These are phyloP conservation scores for Cyphomyrus discorhynchus DNA, from an alignment of 2,113 vertebrate species.

Conservation along the genomic window DNA sequence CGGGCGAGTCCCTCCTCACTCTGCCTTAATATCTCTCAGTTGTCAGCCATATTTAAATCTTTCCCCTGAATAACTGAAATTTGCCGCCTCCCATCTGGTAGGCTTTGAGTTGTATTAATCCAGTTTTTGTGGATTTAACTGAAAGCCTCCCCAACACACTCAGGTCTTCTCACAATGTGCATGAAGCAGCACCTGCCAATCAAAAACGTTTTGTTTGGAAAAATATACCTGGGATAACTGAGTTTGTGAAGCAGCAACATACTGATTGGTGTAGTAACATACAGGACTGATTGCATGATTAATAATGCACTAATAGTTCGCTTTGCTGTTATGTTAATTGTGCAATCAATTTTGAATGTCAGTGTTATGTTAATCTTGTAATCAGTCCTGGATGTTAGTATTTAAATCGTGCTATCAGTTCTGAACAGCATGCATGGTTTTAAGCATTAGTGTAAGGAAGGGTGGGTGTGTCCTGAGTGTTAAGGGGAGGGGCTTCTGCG, in stretches of 20 bases:
- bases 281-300: conserved; percentile 11
- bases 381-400: conserved; percentile 11
- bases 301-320: not conserved
- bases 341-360: conserved; percentile 10
- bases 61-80: not conserved
- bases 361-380: conserved; percentile 13
- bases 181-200: not conserved
- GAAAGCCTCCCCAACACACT: not conserved
- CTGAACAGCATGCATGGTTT: not conserved
- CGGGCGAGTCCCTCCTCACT: conserved; percentile 84
- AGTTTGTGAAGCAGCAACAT: not conserved
- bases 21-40: not conserved
- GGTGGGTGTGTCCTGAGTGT: not conserved
- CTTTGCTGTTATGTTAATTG: conserved; percentile 10
- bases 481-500: not conserved
- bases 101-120: not conserved
- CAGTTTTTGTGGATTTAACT: not conserved
- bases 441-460: not conserved
- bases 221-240: not conserved
- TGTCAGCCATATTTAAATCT: not conserved
- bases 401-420: not conserved
- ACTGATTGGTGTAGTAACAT: not conserved
- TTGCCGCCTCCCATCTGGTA: not conserved
- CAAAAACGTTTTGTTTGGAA: not conserved
- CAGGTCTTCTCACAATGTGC: not conserved